Percentiles rank a stretch among this genome's conserved stretches.
Conservation (phyloP, 2,888 invertebrate genomes). For the Eustalomyia histrio region DNA sequence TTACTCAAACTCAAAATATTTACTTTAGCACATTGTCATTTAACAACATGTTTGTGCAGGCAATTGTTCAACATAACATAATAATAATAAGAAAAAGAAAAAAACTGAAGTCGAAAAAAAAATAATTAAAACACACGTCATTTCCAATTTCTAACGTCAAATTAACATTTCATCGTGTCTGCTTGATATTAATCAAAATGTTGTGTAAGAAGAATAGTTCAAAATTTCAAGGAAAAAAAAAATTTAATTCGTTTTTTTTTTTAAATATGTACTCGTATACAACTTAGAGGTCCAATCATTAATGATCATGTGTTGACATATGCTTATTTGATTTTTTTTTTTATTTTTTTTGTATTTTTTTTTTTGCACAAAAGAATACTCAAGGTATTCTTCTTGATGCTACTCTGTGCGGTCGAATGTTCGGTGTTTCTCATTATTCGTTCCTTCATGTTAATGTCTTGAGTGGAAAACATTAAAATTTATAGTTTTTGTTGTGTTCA, state of each 20-base stretch:
- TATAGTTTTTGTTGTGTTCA: conserved; percentile 34
- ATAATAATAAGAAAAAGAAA: neutral
- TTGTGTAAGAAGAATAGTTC: conserved; percentile 39
- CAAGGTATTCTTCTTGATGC: conserved; percentile 49
- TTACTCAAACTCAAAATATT: conserved; percentile 49
- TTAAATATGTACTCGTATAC: conserved; percentile 39
- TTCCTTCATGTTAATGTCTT: conserved; percentile 17
- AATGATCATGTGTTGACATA: conserved; percentile 64
- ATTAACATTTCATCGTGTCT: conserved; percentile 74
- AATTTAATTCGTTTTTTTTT: conserved; percentile 24
- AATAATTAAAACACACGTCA: conserved; percentile 69
- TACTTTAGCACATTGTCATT: conserved; percentile 62
- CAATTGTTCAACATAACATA: conserved; percentile 2
- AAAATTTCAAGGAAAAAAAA: conserved; percentile 1
- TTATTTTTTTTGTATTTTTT: neutral
- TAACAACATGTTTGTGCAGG: conserved; percentile 37
- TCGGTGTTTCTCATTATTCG: conserved; percentile 23
- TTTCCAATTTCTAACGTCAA: conserved; percentile 70
- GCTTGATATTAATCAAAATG: conserved; percentile 74
- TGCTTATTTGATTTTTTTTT: conserved; percentile 37
- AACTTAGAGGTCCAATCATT: conserved; percentile 61
- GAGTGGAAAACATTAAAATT: conserved; percentile 48
- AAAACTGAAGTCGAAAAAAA: conserved; percentile 14
- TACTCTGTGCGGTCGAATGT: conserved; percentile 13
- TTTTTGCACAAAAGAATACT: conserved; percentile 26